Base-by-base conservation (phyloP, 2,797 vertebrate species). In the Sparidentex hasta region DNA sequence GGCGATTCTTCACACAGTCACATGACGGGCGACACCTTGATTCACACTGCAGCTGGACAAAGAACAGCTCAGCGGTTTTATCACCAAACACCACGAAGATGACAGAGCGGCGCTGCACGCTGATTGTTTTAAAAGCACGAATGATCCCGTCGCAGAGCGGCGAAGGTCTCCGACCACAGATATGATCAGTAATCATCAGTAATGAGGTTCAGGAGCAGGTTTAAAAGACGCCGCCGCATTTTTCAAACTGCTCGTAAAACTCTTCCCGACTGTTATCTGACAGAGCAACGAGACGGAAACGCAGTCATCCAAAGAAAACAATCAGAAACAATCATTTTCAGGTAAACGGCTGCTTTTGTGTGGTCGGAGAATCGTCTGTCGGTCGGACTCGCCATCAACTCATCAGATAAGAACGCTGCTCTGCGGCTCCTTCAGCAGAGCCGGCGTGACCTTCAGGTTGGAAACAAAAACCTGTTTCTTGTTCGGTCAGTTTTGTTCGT, bases 391-490 rank as follows among this genome's bases (percentile, higher is more conserved):
- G 41, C 64, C 76, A 56, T 76, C 80, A 63, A 69, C 69, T 62
- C 78, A 71, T 89, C 88, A 81, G 89, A 87, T 87, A 81, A 83
- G 83, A 80, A 65, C 80, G 80, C 70, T 17, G 85, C 85, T 91
- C 66, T 90, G 80, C 82, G 56, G 85, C 63, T 69, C 41, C 80
- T 72, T 46, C 65, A 63, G 80, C 52, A 5, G 25, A 71, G 48
- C 33, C 33, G 33, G 58, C 58, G 29, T 85, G 91, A 94, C 94
- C 93, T 95, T 94, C 93, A 93, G 87, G 86, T 82, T 69, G 38
- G 51, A 51, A 52, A 68, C 51, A 17, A 20, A 72, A 64, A 82
- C 76, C 71, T 4, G 71, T 0, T 58, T 78, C 69, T 76, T 65
- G 55, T 58, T 65, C 0, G 57, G 21, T 27, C 61, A 65, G 43